Evolutionary conservation across 2,113 vertebrate species (phyloP).

Genomic region (Sylvilagus bachmani): DNA sequence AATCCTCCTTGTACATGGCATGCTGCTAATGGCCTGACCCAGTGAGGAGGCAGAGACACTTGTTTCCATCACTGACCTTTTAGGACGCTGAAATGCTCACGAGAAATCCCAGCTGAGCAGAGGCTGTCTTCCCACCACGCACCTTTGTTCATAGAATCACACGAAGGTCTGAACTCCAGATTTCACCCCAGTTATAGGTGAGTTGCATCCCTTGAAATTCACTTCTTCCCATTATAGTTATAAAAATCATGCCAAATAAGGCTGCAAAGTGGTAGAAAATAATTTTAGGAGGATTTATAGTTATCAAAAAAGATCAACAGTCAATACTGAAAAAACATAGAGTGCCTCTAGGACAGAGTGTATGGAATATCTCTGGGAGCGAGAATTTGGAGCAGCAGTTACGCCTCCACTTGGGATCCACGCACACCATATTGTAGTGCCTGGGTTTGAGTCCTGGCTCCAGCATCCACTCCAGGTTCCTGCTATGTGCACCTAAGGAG

Average conservation of each 20-base stretch:
- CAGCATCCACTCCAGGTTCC: too few relatives aligned
- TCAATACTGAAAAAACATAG: neutral
- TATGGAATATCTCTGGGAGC: neutral
- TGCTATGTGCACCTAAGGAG: too few relatives aligned
- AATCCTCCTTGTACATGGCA: neutral
- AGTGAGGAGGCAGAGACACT: neutral
- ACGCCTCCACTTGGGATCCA: too few relatives aligned
- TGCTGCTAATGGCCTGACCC: neutral
- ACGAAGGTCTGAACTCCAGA: neutral
- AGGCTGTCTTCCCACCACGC: neutral
- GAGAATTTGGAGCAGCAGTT: too few relatives aligned
- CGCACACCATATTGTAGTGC: too few relatives aligned
- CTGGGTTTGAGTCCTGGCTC: too few relatives aligned
- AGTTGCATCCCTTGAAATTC: neutral
- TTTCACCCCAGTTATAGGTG: neutral
- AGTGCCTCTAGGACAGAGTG: neutral
- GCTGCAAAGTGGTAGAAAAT: neutral
- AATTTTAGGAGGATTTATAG: neutral
- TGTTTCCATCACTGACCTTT: neutral
- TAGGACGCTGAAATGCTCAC: neutral
- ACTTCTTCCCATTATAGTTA: constrained; percentile 4
- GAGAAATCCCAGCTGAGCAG: neutral
- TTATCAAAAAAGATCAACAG: neutral
- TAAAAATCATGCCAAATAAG: constrained; percentile 6
- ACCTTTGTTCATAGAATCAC: constrained; percentile 5